Evolutionary conservation across 2,797 vertebrate genomes (phyloP), one percentile per base, ranked within the genome.

Genomic region (Chaenodraco wilsoni): DNA sequence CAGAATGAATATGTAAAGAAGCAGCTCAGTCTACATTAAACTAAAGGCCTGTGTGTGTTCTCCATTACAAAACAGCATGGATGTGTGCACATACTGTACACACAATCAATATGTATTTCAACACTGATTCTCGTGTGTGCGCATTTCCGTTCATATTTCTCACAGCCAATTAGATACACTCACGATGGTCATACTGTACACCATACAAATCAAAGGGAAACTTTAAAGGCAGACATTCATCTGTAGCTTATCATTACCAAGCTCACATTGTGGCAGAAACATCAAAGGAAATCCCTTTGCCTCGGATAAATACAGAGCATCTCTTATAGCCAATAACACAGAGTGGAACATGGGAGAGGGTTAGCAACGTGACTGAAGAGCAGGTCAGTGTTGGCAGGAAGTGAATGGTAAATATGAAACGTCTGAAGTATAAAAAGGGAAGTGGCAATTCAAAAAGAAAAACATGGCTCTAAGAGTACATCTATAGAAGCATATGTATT

Each of bases 271-370:
- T 83, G 40, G 48, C 21, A 54, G 64, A 23, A 16, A 87, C 69
- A 84, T 89, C 82, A 88, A 88, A 90, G 68, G 44, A 74, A 72
- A 61, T 67, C 70, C 78, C 33, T 69, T 81, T 73, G 72, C 74
- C 79, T 78, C 2, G 2, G 60, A 84, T 57, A 76, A 76, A 64
- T 51, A 48, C 66, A 69, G 70, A 51, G 43, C 55, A 83, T 83
- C 72, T 81, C 60, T 65, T 58, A 64, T 13, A 66, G 59, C 66
- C 56, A 79, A 74, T 66, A 78, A 78, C 76, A 72, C 70, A 44
- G 4, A 63, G 33, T 21, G 31, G 33, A 73, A 82, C 68, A 65
- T 46, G 59, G 59, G 55, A 23, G 61, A 58, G 12, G 54, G 71
- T 68, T 62, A 37, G 62, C 16, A 41, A 43, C 45, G 50, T 1